A percentile compares a stretch with the other conserved stretches of the same genome.
Evolutionary conservation across 2,888 invertebrate species (phyloP).

Genomic region (Ypsolopha scabrella): DNA sequence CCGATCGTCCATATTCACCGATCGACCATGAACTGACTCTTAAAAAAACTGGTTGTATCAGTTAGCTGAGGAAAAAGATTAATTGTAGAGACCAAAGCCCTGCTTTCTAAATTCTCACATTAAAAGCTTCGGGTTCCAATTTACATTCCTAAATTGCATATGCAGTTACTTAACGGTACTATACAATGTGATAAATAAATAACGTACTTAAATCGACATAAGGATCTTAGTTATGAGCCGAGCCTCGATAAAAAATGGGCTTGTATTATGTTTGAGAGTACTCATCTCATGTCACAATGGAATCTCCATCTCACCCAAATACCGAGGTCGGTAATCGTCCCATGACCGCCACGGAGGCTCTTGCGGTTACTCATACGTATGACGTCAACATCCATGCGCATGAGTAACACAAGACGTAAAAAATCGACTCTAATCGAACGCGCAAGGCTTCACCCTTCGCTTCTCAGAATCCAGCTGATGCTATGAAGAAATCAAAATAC

Average conservation of each 20-base stretch:
- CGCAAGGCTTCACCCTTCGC: not conserved
- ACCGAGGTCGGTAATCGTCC: constrained; percentile 28
- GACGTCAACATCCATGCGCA: constrained; percentile 57
- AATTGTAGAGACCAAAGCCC: constrained; percentile 9
- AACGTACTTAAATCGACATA: not conserved
- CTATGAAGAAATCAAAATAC: constrained; percentile 4
- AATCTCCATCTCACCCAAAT: constrained; percentile 38
- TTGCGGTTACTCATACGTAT: constrained; percentile 44
- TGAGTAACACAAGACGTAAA: constrained; percentile 43
- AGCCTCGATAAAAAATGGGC: not conserved
- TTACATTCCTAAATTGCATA: not conserved
- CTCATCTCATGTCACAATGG: constrained; percentile 17
- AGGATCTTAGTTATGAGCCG: not conserved
- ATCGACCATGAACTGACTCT: constrained; percentile 7
- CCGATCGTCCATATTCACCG: not conserved
- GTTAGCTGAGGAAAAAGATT: constrained; percentile 14
- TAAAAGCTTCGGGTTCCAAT: not conserved
- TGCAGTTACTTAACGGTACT: not conserved
- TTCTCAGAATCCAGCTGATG: not conserved
- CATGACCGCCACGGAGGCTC: constrained; percentile 32
- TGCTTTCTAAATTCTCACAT: constrained; percentile 14
- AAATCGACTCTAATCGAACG: not conserved
- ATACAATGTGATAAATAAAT: not conserved
- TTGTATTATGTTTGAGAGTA: not conserved
- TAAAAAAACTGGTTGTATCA: constrained; percentile 11